phyloP scores from a whole-genome alignment of 1,140 invertebrate genomes.

The Ctenoplectra terminalis region DNA sequence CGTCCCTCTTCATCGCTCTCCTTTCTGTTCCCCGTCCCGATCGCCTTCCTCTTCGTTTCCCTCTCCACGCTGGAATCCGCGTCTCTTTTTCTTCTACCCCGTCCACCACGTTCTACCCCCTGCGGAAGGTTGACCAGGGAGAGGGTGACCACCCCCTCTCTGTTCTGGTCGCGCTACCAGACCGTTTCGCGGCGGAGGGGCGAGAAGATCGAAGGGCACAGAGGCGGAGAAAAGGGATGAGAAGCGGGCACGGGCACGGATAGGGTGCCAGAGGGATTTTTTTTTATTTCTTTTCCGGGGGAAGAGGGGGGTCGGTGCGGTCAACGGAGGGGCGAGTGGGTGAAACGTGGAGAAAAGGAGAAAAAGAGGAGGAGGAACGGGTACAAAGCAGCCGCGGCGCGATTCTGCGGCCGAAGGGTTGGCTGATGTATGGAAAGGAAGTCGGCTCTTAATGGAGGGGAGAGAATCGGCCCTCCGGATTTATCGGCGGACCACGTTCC shows the following conservation, averaged over 20 bases:
- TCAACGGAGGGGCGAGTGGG: conserved; percentile 55
- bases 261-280: conserved; percentile 44
- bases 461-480: conserved; percentile 50
- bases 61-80: background rate
- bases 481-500: conserved; percentile 56
- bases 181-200: conserved; percentile 10
- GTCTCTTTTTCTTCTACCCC: conserved; percentile 5
- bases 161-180: background rate
- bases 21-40: conserved; percentile 13
- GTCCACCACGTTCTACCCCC: background rate
- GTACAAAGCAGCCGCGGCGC: conserved; percentile 60
- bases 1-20: conserved; percentile 4
- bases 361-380: conserved; percentile 50
- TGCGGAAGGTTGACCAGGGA: background rate
- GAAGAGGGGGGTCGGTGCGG: conserved; percentile 57
- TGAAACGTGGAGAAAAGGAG: conserved; percentile 5
- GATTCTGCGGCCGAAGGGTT: conserved; percentile 66
- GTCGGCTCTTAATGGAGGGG: conserved; percentile 71
- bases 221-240: conserved; percentile 56
- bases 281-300: conserved; percentile 46
- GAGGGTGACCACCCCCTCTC: background rate
- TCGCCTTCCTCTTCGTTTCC: background rate
- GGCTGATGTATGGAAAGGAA: conserved; percentile 73
- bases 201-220: conserved; percentile 22
- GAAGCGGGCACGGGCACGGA: conserved; percentile 48